A percentile compares a stretch with the other conserved stretches of the same genome.
These are phyloP conservation scores for Pterocles gutturalis DNA, from an alignment of 2,113 vertebrate species.

Conservation along the genomic window DNA sequence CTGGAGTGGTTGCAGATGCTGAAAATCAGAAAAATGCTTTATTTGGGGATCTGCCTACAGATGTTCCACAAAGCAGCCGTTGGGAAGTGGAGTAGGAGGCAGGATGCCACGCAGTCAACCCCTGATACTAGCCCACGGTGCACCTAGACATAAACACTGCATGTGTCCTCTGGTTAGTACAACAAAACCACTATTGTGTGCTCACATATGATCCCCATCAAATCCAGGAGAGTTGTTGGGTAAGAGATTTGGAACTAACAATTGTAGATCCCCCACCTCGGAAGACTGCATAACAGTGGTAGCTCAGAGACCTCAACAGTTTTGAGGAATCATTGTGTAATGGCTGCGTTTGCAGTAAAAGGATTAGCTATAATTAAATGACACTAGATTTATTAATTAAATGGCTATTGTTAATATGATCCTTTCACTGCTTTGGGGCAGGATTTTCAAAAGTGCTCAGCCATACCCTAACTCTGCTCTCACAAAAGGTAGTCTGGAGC, in stretches of 20 bases:
- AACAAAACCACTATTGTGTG: background rate
- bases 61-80: background rate
- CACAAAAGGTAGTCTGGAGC: background rate
- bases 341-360: background rate
- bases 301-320: background rate
- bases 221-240: background rate
- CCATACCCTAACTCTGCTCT: background rate
- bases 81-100: background rate
- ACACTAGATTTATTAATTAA: conserved; percentile 17
- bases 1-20: background rate
- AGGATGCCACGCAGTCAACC: background rate
- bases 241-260: background rate
- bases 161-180: background rate
- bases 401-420: background rate
- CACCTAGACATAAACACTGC: background rate
- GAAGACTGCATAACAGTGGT: background rate
- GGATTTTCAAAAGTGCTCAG: background rate
- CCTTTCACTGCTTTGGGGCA: background rate
- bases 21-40: background rate
- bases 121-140: background rate
- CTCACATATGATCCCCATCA: background rate
- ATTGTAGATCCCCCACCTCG: background rate
- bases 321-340: background rate
- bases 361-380: conserved; percentile 36
- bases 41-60: background rate